A percentile compares a stretch with the other conserved stretches of the same genome.
These are phyloP conservation scores for Deroplatys truncata DNA, from an alignment of 2,888 invertebrate genomes.

Conservation along the genomic window DNA sequence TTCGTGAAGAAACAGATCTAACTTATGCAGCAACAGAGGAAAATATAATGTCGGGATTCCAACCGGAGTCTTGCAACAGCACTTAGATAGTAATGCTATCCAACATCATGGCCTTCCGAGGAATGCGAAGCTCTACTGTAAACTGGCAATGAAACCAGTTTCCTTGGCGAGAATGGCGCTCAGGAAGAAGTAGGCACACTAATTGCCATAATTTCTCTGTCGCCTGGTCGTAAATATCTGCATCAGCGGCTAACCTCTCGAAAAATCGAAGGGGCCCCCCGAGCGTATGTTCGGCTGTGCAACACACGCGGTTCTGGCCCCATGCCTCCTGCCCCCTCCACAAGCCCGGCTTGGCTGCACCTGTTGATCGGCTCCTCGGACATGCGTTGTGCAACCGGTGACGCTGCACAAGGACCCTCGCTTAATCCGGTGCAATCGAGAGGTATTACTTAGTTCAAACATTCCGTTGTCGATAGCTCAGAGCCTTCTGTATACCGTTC, in stretches of 20 bases:
- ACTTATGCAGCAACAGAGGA: no score
- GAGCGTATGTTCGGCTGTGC: neutral
- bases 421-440: conserved; percentile 1
- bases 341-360: neutral
- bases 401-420: neutral
- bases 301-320: neutral
- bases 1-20: no score
- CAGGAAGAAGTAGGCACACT: neutral
- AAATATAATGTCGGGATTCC: no score
- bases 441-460: conserved; percentile 1
- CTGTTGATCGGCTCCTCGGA: neutral
- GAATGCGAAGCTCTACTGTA: neutral
- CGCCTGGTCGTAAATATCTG: neutral
- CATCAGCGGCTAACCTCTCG: neutral
- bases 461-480: neutral
- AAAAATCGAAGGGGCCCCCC: neutral
- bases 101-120: neutral
- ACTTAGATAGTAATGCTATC: no score
- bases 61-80: no score
- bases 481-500: neutral
- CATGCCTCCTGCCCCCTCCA: neutral
- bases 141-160: neutral
- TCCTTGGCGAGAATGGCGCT: neutral
- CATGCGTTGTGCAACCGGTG: neutral
- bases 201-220: neutral